A percentile compares a stretch with the other conserved stretches of the same genome.
Evolutionary conservation across 2,888 invertebrate genomes (phyloP).

Genomic region (Linnaemya tessellans): DNA sequence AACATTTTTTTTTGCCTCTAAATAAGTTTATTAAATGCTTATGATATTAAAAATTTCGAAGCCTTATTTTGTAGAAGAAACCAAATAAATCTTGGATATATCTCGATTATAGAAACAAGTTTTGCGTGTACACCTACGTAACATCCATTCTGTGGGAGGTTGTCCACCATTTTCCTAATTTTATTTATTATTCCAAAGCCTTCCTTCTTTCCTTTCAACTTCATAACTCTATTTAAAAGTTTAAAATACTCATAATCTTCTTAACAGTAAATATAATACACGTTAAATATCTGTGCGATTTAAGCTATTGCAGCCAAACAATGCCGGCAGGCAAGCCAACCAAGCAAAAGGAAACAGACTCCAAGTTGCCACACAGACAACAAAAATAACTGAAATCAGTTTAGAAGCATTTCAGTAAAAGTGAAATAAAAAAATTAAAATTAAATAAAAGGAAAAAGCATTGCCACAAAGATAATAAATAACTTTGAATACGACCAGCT

Average conservation of each 20-base stretch:
- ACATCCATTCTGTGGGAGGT: too few relatives aligned
- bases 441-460: slow-evolving; percentile 54
- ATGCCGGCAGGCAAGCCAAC: slow-evolving; percentile 49
- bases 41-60: neutral
- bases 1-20: neutral
- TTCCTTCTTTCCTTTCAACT: neutral
- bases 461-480: slow-evolving; percentile 72
- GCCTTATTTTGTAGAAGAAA: too few relatives aligned
- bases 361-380: slow-evolving; percentile 43
- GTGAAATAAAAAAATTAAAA: slow-evolving; percentile 15
- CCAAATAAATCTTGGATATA: too few relatives aligned
- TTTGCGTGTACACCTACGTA: too few relatives aligned
- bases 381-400: slow-evolving; percentile 44
- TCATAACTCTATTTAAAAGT: slow-evolving; percentile 16
- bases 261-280: slow-evolving; percentile 63
- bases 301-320: slow-evolving; percentile 39
- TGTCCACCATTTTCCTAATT: too few relatives aligned
- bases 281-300: slow-evolving; percentile 55
- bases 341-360: slow-evolving; percentile 11
- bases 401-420: slow-evolving; percentile 47
- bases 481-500: slow-evolving; percentile 72
- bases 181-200: too few relatives aligned
- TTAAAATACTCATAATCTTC: slow-evolving; percentile 61
- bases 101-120: too few relatives aligned
- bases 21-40: neutral